Evolutionary conservation across 2,888 invertebrate genomes (phyloP), one percentile per base, ranked within the genome.

Genomic region (Chrysina gloriosa): DNA sequence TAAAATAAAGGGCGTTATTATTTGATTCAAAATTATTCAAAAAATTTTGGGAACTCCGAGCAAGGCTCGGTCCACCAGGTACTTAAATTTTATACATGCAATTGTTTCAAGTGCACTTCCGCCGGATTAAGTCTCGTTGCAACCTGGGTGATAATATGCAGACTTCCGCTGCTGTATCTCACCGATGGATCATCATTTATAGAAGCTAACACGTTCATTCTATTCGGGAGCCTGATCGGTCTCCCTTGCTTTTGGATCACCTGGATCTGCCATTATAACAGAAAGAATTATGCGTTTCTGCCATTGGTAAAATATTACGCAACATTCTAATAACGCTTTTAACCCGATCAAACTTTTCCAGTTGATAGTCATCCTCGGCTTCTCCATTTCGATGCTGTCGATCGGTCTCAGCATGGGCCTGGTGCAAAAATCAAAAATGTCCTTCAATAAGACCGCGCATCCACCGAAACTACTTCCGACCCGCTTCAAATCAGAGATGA

Each of bases 171-270:
- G 63, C 29, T 68, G n/a, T 63, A 70, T 42, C 23, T 74, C n/a
- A 69, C 69, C 3, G 69, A 70, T 19, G 63, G 65, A 3, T 69
- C 69, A 1, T 39, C 70, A 7, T 68, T 67, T 7, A 61, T 70
- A 19, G 73, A 67, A 36, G 48, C 68, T 5, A 69, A 65, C 23
- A 69, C 52, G 23, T 72, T 73, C 42, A 70, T 61, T 5, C 39
- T 73, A 7, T 68, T 48, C 21, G 70, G 69, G n/a, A 73, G 73
- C 25, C 11, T 74, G 14, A 34, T 75, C 23, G 68, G 70, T 23
- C 56, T 75, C 9, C 71, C 73, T 11, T 72, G 71, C 25, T 69
- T 65, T 64, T 74, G 73, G 72, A 70, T 75, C 11, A 69, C 71
- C 0, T 75, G 73, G 66, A 70, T 69, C 2, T 50, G 70, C n/a